Base-by-base conservation (phyloP, 2,888 invertebrate species). In the Arenicola marina region DNA sequence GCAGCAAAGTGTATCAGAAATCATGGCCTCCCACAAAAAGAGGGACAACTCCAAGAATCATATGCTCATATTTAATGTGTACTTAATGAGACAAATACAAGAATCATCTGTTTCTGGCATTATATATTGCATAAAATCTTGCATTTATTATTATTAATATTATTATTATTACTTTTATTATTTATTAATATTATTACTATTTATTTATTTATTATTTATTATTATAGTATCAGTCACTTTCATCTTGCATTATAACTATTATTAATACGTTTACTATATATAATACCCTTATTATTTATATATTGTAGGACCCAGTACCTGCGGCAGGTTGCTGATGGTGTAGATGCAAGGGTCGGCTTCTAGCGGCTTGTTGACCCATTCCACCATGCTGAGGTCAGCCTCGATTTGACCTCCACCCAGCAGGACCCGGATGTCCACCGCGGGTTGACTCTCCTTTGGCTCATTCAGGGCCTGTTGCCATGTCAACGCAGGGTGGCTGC, bases 401-500 rank as follows among this genome's bases (percentile, higher is more conserved):
- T 15, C 11, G n/a, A n/a, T 28, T 21, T 26, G 31, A 53, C 26
- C 21, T n/a, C 56, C 43, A 15, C 4, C 11, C 32, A 44, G 11
- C 18, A 58, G n/a, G 24, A 4, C 18, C 29, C 33, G 21, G 1
- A 53, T 24, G 4, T 76, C 77, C 28, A 59, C 46, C 33, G 67
- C 68, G 33, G 73, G 74, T 2, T 51, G 53, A 1, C 76, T 70
- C 28, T 65, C 51, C 0, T 61, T 62, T 4, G 74, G 73, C 29
- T 77, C 76, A 68, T 80, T 80, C 34, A 74, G 65, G 1, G 80
- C 81, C 59, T 81, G 82, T 62, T 83, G 83, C 74, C 75, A 76
- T 1, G 77, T 75, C 59, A 81, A 68, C 4, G 72, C 69, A 28
- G 83, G 81, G 65, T 76, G 69, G 24, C 82, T 82, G 73, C 0